Percentiles rank a stretch among this genome's conserved stretches.
These are phyloP conservation scores for Clostera curtula DNA, from an alignment of 2,888 invertebrate genomes.

Conservation along the genomic window DNA sequence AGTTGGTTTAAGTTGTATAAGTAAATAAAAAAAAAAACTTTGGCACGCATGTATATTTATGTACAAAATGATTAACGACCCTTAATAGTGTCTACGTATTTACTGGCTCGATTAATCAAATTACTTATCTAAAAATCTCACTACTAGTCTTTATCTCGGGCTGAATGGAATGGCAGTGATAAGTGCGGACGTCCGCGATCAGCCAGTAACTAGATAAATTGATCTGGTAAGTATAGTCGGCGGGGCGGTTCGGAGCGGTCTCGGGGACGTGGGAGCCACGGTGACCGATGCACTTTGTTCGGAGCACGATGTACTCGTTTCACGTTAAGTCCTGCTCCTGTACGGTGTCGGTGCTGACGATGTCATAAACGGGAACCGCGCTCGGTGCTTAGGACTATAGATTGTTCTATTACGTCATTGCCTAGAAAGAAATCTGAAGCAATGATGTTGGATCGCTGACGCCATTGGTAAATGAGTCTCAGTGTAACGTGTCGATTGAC, in stretches of 20 bases:
- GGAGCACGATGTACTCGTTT: no score
- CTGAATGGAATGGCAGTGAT: conserved; percentile 36
- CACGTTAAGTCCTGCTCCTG: conserved; percentile 47
- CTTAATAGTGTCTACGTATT: no score
- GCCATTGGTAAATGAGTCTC: conserved; percentile 81
- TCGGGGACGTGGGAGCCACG: conserved; percentile 37
- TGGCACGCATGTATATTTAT: conserved; percentile 35
- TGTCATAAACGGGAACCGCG: conserved; percentile 61
- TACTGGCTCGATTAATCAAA: no score
- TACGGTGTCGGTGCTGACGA: conserved; percentile 29
- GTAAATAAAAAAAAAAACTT: conserved; percentile 21
- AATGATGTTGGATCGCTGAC: conserved; percentile 79
- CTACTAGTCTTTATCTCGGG: conserved; percentile 34
- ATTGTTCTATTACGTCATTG: conserved; percentile 81
- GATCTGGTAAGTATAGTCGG: conserved; percentile 29
- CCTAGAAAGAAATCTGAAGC: conserved; percentile 83
- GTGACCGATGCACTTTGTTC: conserved; percentile 43
- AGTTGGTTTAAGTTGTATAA: conserved; percentile 5
- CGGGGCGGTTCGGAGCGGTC: conserved; percentile 26
- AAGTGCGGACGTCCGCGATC: conserved; percentile 29
- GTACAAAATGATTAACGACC: conserved; percentile 22
- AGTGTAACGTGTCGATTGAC: conserved; percentile 81
- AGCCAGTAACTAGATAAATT: conserved; percentile 30
- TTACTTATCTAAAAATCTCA: conserved; percentile 46
- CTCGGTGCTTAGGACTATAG: conserved; percentile 70